A percentile compares a stretch with the other conserved stretches of the same genome.
Evolutionary conservation across 1,140 invertebrate genomes (phyloP).

Genomic region (Pseudachorutes palmiensis): DNA sequence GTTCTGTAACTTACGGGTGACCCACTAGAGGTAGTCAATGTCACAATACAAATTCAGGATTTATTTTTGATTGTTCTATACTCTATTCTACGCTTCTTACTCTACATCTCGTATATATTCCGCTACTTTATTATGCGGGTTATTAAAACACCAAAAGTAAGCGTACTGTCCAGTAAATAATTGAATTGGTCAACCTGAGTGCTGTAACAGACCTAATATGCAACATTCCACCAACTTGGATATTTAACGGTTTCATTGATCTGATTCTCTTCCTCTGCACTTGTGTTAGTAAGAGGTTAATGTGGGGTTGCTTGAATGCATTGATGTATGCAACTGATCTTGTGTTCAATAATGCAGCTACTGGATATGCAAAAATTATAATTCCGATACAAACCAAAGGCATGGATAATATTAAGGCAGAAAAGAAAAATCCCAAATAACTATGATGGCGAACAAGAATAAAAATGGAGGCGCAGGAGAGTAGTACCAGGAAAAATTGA

Average conservation of each 20-base stretch:
- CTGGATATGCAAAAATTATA: background rate
- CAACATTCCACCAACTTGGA: background rate
- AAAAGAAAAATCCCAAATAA: background rate
- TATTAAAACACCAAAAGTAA: background rate
- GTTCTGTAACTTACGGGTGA: too few relatives aligned
- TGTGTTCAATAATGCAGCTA: background rate
- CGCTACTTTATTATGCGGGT: too few relatives aligned
- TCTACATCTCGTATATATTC: too few relatives aligned
- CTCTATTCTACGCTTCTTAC: too few relatives aligned
- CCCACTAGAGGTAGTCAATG: too few relatives aligned
- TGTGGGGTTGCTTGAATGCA: background rate
- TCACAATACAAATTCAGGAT: too few relatives aligned
- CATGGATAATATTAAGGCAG: background rate
- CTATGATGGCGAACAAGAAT: background rate
- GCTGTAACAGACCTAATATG: background rate
- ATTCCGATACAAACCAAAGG: background rate
- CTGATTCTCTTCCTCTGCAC: background rate
- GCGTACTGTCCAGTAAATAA: background rate
- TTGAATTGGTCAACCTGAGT: background rate
- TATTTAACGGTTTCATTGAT: background rate
- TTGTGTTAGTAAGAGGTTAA: background rate
- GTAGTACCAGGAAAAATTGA: background rate
- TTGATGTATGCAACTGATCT: background rate
- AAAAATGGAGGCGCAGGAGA: background rate
- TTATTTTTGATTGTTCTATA: too few relatives aligned